Percentiles rank a stretch among this genome's conserved stretches.
Conservation (phyloP, 1,140 invertebrate genomes). For the Diabrotica undecimpunctata region DNA sequence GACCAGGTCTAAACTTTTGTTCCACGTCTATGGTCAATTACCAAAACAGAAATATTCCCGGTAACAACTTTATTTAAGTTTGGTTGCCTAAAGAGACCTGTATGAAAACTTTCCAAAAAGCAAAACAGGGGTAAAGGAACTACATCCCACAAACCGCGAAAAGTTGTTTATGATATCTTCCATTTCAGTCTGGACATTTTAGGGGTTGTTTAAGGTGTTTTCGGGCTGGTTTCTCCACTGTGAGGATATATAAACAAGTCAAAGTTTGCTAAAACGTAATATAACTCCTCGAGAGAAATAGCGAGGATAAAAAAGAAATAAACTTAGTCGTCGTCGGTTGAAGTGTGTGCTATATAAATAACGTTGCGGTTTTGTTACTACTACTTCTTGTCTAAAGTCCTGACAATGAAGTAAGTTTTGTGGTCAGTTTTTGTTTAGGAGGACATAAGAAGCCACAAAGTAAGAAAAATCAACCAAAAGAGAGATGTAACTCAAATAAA, state of each 20-base stretch:
- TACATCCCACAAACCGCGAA: not conserved
- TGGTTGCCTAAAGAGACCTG: not conserved
- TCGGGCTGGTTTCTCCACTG: not conserved
- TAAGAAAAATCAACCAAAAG: not conserved
- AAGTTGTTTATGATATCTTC: not conserved
- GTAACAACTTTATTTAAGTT: not conserved
- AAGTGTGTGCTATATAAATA: constrained; percentile 2
- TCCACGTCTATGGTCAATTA: too few relatives aligned
- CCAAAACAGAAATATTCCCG: too few relatives aligned
- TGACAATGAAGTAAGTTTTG: constrained; percentile 1
- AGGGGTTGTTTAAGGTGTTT: constrained; percentile 2
- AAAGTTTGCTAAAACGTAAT: constrained; percentile 2
- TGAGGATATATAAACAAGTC: not conserved
- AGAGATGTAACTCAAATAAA: too few relatives aligned
- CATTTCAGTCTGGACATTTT: not conserved
- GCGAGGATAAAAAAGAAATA: constrained; percentile 2
- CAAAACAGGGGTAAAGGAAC: not conserved
- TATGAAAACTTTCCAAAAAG: not conserved
- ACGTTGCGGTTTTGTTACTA: not conserved
- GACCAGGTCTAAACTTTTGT: too few relatives aligned
- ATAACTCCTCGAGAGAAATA: not conserved
- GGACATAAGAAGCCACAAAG: not conserved
- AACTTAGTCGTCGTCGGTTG: not conserved
- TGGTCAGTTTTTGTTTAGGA: not conserved
- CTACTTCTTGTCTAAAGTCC: not conserved